Conservation (phyloP, 2,113 vertebrate genomes). For the Colossoma macropomum region DNA sequence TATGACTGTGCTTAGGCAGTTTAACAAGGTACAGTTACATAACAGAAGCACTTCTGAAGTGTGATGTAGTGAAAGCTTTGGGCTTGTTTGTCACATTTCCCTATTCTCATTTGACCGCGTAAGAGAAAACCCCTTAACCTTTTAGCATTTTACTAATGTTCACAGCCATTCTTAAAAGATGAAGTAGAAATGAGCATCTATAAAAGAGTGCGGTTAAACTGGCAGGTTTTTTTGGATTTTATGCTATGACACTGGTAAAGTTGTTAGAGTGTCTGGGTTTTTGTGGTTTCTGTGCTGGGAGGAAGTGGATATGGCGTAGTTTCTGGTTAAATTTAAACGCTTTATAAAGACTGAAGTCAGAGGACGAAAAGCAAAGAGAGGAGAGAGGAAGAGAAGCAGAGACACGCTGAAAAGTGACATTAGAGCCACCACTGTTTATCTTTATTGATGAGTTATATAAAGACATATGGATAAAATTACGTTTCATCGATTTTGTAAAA, state of each 20-base stretch:
- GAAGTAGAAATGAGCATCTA: background rate
- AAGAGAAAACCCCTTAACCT: background rate
- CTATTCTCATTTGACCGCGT: background rate
- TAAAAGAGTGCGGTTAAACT: no score
- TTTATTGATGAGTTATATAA: background rate
- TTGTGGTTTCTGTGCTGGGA: conserved; percentile 21
- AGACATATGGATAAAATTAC: background rate
- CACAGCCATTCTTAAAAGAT: background rate
- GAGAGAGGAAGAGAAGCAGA: background rate
- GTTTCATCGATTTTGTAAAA: no score
- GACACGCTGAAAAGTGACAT: background rate
- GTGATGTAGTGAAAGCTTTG: background rate
- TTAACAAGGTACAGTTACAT: background rate
- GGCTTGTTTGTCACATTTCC: background rate
- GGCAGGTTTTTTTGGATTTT: background rate
- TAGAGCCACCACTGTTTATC: background rate
- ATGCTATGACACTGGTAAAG: background rate
- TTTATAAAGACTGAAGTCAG: conserved; percentile 39
- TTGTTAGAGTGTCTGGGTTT: background rate
- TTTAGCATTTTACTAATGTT: no score
- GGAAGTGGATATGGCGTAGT: conserved; percentile 14
- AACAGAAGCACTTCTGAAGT: background rate
- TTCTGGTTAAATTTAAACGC: conserved; percentile 36
- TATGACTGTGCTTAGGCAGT: no score
- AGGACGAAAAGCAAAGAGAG: background rate